Base-by-base conservation (phyloP, 2,888 invertebrate genomes). In the Lordiphosa andalusiaca region DNA sequence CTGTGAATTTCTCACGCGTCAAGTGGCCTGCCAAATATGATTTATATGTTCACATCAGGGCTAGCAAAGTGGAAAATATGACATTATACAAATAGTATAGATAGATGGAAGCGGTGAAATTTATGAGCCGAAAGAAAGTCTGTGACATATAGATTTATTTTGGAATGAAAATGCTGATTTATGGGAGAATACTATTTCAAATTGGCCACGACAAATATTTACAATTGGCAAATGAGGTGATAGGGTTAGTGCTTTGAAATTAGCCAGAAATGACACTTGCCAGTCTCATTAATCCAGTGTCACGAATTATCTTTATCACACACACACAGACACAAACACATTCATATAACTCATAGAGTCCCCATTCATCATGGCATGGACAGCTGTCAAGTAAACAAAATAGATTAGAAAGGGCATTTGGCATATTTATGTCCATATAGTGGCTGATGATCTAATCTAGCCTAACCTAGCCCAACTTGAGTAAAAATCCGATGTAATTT, bases 11-110 rank as follows among this genome's bases (percentile, higher is more conserved):
- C 74, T 67, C 74, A 74, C 68, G 72, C 68, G 70, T 70, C 77
- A 80, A 80, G 72, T 83, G 77, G 62, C 70, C 74, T 80, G 81
- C 80, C 80, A 82, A 75, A 83, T 63, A 74, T 80, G 80, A 80
- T 80, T 80, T 80, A 80, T 80, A 66, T 72, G 65, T 71, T 53
- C 59, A 58, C 57, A 57, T 65, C 62, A 65, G 52, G 65, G 58
- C 49, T 58, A 38, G 59, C 55, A 55, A 38, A 59, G 67, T 55
- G 64, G 50, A 56, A 65, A 70, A 72, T 82, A 67, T 72, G 74
- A 59, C 67, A 61, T 60, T 58, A 56, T 56, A 73, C 67, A 73
- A 69, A 67, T 66, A 60, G 54, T 61, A 64, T 55, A 60, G 71
- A 61, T 74, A 71, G 60, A 66, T 55, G 58, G 35, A 13, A 38